Evolutionary conservation across 1,140 invertebrate genomes (phyloP).

Genomic region (Microplitis mediator): DNA sequence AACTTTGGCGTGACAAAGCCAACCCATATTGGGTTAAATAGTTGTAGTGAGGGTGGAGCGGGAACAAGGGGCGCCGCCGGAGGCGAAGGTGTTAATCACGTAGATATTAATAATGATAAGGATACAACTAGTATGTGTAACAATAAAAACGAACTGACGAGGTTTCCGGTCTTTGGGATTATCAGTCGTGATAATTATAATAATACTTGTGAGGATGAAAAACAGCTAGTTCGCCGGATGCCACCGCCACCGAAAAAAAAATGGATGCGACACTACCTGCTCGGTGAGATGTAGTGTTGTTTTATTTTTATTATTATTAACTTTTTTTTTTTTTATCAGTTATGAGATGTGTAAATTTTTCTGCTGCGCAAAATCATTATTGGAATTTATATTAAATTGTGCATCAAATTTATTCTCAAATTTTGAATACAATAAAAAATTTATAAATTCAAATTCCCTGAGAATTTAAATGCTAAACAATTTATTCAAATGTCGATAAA

Average conservation of each 20-base stretch:
- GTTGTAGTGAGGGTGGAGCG: not conserved
- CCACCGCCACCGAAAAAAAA: slow-evolving; percentile 73
- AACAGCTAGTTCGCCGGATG: slow-evolving; percentile 43
- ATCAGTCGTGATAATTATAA: not conserved
- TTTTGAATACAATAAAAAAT: not conserved
- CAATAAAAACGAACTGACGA: slow-evolving; percentile 38
- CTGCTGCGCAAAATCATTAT: too few relatives aligned
- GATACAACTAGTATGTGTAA: slow-evolving; percentile 22
- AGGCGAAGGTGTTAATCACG: not conserved
- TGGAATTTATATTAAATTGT: not conserved
- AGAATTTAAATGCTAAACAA: not conserved
- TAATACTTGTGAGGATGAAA: not conserved
- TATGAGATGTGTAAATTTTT: too few relatives aligned
- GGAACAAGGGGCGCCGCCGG: not conserved
- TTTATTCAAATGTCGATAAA: not conserved
- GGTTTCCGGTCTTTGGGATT: slow-evolving; percentile 19
- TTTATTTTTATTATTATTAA: not conserved
- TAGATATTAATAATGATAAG: slow-evolving; percentile 12
- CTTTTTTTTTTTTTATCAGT: not conserved
- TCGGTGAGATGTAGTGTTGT: slow-evolving; percentile 51
- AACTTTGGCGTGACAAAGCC: slow-evolving; percentile 35
- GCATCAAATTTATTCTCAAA: not conserved
- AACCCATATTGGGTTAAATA: slow-evolving; percentile 15
- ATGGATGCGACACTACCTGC: slow-evolving; percentile 74
- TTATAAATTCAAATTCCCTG: not conserved